Conservation (phyloP, 2,797 vertebrate genomes). For the Thunnus albacares region DNA sequence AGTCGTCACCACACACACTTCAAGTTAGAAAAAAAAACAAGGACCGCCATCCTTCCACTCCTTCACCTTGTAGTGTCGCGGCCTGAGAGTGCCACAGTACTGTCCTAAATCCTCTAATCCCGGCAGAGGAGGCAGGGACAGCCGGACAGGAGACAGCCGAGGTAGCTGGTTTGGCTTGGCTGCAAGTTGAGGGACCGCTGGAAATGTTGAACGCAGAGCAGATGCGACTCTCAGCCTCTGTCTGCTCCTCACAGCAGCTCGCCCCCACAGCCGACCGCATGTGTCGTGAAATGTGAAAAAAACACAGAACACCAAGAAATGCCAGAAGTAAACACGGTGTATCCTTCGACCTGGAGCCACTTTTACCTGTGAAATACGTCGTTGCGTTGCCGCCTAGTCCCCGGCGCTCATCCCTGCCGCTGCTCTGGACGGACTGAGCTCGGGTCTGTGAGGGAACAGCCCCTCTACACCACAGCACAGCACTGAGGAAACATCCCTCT, state of each 20-base stretch:
- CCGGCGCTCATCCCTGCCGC: conserved; percentile 72
- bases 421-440: conserved; percentile 74
- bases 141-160: conserved; percentile 38
- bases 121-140: conserved; percentile 19
- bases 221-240: conserved; percentile 63
- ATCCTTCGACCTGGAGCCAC: conserved; percentile 11
- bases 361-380: conserved; percentile 79
- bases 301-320: neutral
- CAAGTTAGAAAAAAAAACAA: conserved; percentile 39
- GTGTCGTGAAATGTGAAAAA: conserved; percentile 21
- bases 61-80: conserved; percentile 51
- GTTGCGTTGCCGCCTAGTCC: conserved; percentile 60
- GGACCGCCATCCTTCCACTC: conserved; percentile 27
- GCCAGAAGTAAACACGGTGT: neutral
- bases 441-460: conserved; percentile 74
- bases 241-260: conserved; percentile 39
- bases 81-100: conserved; percentile 38
- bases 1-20: conserved; percentile 38
- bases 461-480: conserved; percentile 54
- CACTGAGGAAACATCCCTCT: conserved; percentile 62
- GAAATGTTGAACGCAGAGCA: conserved; percentile 62
- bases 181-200: conserved; percentile 68
- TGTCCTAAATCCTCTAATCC: conserved; percentile 30
- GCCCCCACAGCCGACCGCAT: conserved; percentile 20
- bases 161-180: conserved; percentile 31